phyloP scores from a whole-genome alignment of 64 coral and sea anemone species.

The Dendrophyllia cribrosa region DNA sequence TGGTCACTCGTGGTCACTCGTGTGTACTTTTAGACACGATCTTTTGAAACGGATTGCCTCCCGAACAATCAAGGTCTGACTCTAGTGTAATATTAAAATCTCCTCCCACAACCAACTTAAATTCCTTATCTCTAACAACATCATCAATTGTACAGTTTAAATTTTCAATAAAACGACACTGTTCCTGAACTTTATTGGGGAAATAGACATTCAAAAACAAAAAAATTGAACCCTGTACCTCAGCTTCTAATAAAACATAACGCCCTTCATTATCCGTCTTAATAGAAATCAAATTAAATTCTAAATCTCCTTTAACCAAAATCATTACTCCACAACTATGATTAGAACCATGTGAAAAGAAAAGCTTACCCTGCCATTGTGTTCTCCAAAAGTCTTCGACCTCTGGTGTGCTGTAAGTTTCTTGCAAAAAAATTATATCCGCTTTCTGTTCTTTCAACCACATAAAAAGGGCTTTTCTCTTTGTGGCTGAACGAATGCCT shows the following conservation, averaged over 20 bases:
- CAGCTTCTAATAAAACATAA: not conserved
- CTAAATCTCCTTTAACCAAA: not conserved
- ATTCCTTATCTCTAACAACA: too few relatives aligned
- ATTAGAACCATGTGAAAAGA: not conserved
- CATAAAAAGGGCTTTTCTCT: constrained; percentile 21
- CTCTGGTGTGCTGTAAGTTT: constrained; percentile 1
- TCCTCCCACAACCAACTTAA: too few relatives aligned
- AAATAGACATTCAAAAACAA: not conserved
- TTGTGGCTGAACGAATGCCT: not conserved
- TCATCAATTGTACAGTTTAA: not conserved
- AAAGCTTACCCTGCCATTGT: constrained; percentile 2
- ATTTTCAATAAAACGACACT: not conserved
- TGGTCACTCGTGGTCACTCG: too few relatives aligned
- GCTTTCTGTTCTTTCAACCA: not conserved
- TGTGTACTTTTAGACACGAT: too few relatives aligned
- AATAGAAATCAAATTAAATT: not conserved
- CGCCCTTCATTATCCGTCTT: constrained; percentile 11
- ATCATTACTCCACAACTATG: not conserved
- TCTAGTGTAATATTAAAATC: too few relatives aligned
- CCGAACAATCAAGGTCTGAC: too few relatives aligned
- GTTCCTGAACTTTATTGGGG: not conserved
- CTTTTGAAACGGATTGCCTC: too few relatives aligned
- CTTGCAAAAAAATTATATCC: constrained; percentile 45
- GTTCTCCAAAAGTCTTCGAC: constrained; percentile 25
- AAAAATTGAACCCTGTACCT: constrained; percentile 32